Base-by-base conservation (phyloP, 2,797 vertebrate species). In the Odontamblyopus lacepedii region DNA sequence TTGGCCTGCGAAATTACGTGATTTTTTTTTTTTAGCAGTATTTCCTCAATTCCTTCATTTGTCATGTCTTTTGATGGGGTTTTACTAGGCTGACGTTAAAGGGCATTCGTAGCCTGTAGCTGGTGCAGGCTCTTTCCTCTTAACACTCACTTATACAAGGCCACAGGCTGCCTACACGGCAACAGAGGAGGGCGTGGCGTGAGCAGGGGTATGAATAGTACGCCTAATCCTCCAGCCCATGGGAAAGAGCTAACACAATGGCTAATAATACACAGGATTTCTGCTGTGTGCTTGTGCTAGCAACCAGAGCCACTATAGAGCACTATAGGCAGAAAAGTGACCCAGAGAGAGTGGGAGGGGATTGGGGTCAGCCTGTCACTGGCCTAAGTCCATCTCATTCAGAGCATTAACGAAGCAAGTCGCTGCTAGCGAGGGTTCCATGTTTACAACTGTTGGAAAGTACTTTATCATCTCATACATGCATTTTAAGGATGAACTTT, bases 151-250 rank as follows among this genome's bases (percentile, higher is more conserved):
- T 53, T 32, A 32, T n/a, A 2, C 13, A 18, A 18, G 51, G 6
- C 16, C 18, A 2, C 2, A n/a, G 16, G 3, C 23, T 2, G 23
- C 23, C 5, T 82, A 74, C 78, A 76, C 65, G 66, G 59, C 16
- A 1, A 19, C 65, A 68, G 77, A 73, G 64, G 74, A 73, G 50
- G 83, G 79, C 63, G 81, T 73, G 74, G 85, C 84, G 88, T 88
- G 81, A 73, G 41, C 69, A n/a, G 13, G 60, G 73, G 69, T 85
- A 90, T 83, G 85, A 92, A 92, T 91, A 92, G 90, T 72, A 75
- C 53, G 72, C 75, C 88, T 93, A 90, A 93, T 92, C 86, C 57
- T 78, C 13, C 69, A 32, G 81, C 72, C 80, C 78, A 77, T 78
- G 78, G 79, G 80, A 86, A 86, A 73, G 71, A 53, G 81, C 65